These are phyloP conservation scores for Euproctis similis DNA, from an alignment of 2,888 invertebrate genomes.

Conservation along the genomic window DNA sequence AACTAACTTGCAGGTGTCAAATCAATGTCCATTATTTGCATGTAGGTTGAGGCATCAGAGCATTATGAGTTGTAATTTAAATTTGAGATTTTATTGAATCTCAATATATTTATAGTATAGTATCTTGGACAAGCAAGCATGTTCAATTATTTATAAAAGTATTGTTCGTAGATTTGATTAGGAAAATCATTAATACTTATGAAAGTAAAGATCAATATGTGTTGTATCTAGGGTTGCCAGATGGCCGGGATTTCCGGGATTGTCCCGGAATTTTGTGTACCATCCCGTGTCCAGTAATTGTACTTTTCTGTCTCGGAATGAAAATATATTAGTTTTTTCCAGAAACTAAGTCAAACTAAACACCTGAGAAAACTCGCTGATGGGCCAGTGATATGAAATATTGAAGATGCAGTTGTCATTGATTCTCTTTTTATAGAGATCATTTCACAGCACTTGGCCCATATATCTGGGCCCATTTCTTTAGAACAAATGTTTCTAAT, in stretches of 20 bases:
- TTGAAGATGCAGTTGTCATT: too few relatives aligned
- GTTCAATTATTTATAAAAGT: slow-evolving; percentile 29
- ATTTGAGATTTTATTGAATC: slow-evolving; percentile 15
- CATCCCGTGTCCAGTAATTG: background rate
- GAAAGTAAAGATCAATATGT: too few relatives aligned
- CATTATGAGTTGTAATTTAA: slow-evolving; percentile 35
- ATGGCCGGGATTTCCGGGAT: background rate
- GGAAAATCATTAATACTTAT: too few relatives aligned
- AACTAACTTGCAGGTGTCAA: slow-evolving; percentile 31
- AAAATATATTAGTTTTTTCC: background rate
- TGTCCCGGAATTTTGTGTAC: background rate
- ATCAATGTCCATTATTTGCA: slow-evolving; percentile 56
- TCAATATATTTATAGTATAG: slow-evolving; percentile 11
- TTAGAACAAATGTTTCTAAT: too few relatives aligned
- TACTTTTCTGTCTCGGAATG: background rate
- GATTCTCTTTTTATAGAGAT: too few relatives aligned
- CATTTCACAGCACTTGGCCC: too few relatives aligned
- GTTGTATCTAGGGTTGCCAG: background rate
- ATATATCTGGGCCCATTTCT: too few relatives aligned
- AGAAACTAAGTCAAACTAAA: background rate
- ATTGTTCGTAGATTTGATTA: slow-evolving; percentile 33
- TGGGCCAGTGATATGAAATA: too few relatives aligned
- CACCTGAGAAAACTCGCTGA: too few relatives aligned
- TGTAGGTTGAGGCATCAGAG: slow-evolving; percentile 58
- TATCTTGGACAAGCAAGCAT: slow-evolving; percentile 36